These are phyloP conservation scores for Chromoteleia sp. DNA, from an alignment of 2,888 invertebrate genomes.

Conservation along the genomic window DNA sequence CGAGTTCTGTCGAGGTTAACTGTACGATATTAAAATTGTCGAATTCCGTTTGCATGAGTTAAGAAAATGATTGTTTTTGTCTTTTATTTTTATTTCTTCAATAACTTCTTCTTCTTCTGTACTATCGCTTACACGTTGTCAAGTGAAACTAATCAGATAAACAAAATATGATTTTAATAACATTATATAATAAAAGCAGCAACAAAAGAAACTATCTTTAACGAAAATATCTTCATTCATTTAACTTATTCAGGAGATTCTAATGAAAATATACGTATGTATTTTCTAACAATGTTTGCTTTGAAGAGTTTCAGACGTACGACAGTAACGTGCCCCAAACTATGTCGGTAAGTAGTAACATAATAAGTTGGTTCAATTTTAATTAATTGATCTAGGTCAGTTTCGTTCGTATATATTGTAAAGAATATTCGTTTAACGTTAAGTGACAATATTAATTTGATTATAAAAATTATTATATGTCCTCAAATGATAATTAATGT, in stretches of 20 bases:
- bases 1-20: background rate
- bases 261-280: too few species aligned
- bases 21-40: background rate
- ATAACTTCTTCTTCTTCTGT: too few species aligned
- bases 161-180: too few species aligned
- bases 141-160: too few species aligned
- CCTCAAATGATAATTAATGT: background rate
- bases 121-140: too few species aligned
- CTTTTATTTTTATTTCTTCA: background rate
- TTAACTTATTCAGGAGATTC: too few species aligned
- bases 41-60: background rate
- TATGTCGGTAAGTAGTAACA: slow-evolving; percentile 2
- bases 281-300: slow-evolving; percentile 6
- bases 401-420: slow-evolving; percentile 18
- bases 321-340: background rate
- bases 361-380: slow-evolving; percentile 22
- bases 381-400: slow-evolving; percentile 28
- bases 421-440: slow-evolving; percentile 21
- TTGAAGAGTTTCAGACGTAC: slow-evolving; percentile 4
- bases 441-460: slow-evolving; percentile 13
- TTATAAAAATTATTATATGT: background rate
- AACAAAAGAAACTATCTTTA: too few species aligned
- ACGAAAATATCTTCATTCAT: too few species aligned
- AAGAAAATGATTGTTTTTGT: background rate
- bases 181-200: too few species aligned